These are phyloP conservation scores for Actenoides lindsayi DNA, from an alignment of 2,113 vertebrate genomes.

Conservation along the genomic window DNA sequence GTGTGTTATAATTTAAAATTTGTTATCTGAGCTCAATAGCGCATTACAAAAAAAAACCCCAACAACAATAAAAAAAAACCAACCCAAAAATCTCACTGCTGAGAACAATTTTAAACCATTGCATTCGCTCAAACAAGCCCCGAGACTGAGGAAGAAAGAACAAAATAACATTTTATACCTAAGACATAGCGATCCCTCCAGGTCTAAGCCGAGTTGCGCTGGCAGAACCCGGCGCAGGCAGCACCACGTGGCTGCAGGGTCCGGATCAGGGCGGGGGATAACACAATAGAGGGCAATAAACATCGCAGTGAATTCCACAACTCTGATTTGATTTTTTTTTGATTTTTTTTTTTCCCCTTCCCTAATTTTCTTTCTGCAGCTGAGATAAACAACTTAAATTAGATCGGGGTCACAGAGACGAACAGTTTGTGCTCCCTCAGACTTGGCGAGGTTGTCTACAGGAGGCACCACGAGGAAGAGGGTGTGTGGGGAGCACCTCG, in stretches of 20 bases:
- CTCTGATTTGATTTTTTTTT: background rate
- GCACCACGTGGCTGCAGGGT: background rate
- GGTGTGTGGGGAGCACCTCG: background rate
- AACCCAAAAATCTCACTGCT: background rate
- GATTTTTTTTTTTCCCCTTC: too few relatives aligned
- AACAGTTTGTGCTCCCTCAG: background rate
- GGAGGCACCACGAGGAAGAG: background rate
- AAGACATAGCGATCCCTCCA: background rate
- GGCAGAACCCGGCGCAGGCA: background rate
- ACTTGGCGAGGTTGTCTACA: background rate
- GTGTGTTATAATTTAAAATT: background rate
- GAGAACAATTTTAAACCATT: background rate
- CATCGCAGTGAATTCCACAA: background rate
- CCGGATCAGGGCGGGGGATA: background rate
- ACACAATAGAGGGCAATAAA: background rate
- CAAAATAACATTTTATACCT: background rate
- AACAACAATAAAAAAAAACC: background rate
- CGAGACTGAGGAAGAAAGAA: background rate
- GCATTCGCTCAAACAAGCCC: background rate
- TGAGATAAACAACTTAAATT: background rate
- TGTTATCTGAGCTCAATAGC: constrained; percentile 14
- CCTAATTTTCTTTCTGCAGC: background rate
- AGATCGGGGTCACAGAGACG: background rate
- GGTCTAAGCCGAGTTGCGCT: background rate
- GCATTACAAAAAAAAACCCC: background rate